Base-by-base conservation (phyloP, 2,888 invertebrate genomes). In the Balanococcus diminutus region DNA sequence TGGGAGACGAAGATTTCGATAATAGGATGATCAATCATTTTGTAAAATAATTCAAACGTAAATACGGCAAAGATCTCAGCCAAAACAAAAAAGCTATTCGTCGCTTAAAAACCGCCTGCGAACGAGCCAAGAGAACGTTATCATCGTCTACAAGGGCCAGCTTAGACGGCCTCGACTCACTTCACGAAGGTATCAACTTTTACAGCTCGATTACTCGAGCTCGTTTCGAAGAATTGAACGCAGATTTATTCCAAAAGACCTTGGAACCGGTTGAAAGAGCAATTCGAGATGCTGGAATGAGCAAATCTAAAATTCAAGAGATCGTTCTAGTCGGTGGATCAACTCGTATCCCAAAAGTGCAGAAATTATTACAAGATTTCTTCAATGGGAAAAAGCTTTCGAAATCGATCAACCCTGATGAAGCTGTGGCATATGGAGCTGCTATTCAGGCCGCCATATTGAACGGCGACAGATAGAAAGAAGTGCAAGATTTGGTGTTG, bases 251-350 rank as follows among this genome's bases (percentile, higher is more conserved):
- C n/a, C n/a, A n/a, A n/a, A n/a, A n/a, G n/a, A n/a, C n/a, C n/a
- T n/a, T n/a, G n/a, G n/a, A n/a, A n/a, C n/a, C n/a, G n/a, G n/a
- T n/a, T n/a, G n/a, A n/a, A n/a, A n/a, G n/a, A n/a, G n/a, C n/a
- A n/a, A n/a, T n/a, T n/a, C n/a, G n/a, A n/a, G n/a, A 99, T 90
- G 98, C 98, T 87, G 98, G 98, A 91, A 94, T 99, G 94, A 97
- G 98, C 92, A 99, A 98, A 90, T 91, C 94, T 2, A 93, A 93
- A 89, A 94, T 99, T 88, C 94, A 96, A 90, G 96, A 96, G 90
- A 97, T 98, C 88, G 98, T 98, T 16, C 25, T 89, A 81, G 89
- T 89, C 14, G 89, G 89, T 81, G 89, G 89, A 82, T 98, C 98
- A 81, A 99, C 98, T 51, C 95, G 98, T 91, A 98, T 99, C 89